Base-by-base conservation (phyloP, 1,140 invertebrate genomes). In the Cecropterus lyciades region DNA sequence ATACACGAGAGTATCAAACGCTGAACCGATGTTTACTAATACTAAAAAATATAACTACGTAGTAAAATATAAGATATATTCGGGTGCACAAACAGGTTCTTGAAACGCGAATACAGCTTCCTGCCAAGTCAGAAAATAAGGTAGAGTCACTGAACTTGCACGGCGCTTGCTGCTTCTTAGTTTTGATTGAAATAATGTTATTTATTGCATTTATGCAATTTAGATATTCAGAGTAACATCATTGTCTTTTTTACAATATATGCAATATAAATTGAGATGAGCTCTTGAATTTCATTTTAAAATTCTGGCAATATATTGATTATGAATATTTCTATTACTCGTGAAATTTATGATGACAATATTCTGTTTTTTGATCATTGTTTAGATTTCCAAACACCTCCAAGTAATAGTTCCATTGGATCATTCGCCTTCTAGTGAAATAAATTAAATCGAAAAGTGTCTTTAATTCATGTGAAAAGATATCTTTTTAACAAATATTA, bases 121-220 rank as follows among this genome's bases (percentile, higher is more conserved):
- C 87, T 85, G 84, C 80, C 79, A 73, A 82, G 80, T 80, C 80
- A 75, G 77, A 81, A 81, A 84, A 81, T 80, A 85, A 80, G 76
- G 80, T 75, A 77, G 72, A 89, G 87, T 91, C 89, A 91, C 65
- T 91, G 89, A 91, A 89, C 89, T 85, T 85, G 77, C 73, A 80
- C 79, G 78, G 84, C 82, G 85, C 81, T 75, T 79, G 84, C 74
- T 82, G 82, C 82, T 78, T 87, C 84, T 77, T 82, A 84, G 81
- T 83, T 83, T 89, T 86, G 82, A 89, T 88, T 85, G 77, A 65
- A 55, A 56, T 56, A 37, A 53, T 15, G 42, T 17, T 65, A 48
- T 37, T 55, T 56, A 43, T 60, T 27, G 20, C 33, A 46, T 55
- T 55, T 33, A 55, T 46, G 48, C 43, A 17, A 43, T 3, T n/a